phyloP scores from a whole-genome alignment of 1,140 invertebrate species.

The Penaeus vannamei region DNA sequence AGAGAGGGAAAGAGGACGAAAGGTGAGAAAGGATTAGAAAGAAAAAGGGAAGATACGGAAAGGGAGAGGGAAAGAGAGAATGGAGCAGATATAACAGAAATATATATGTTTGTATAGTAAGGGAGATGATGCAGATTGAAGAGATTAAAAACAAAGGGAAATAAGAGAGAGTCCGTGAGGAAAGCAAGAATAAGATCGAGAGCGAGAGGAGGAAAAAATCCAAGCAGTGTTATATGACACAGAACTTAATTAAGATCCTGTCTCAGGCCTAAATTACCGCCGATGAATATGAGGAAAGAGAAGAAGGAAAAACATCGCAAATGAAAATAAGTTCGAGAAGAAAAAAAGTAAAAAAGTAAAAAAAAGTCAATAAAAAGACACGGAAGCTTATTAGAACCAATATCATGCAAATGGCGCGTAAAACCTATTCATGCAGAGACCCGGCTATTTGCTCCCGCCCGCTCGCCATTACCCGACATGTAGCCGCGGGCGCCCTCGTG shows the following conservation, averaged over 20 bases:
- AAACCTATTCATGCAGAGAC: no score
- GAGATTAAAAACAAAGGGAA: background rate
- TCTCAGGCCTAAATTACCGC: slow-evolving; percentile 23
- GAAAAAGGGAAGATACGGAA: background rate
- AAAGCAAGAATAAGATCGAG: background rate
- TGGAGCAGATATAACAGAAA: background rate
- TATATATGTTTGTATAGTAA: background rate
- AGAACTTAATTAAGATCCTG: no score
- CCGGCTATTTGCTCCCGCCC: no score
- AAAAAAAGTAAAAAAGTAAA: no score
- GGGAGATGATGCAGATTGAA: background rate
- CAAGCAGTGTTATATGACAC: background rate
- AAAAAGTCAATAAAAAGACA: no score
- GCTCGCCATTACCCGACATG: no score
- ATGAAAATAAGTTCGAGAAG: no score
- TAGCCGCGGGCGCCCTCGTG: no score
- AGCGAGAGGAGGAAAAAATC: background rate
- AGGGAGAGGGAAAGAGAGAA: no score
- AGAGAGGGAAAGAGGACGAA: slow-evolving; percentile 19
- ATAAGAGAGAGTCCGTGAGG: background rate
- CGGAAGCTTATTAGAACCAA: no score
- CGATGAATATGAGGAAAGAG: background rate
- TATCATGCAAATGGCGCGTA: no score
- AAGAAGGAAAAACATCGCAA: no score
- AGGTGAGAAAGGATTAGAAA: background rate